Conservation (phyloP, 2,888 invertebrate genomes). For the Drosophila ustulata region DNA sequence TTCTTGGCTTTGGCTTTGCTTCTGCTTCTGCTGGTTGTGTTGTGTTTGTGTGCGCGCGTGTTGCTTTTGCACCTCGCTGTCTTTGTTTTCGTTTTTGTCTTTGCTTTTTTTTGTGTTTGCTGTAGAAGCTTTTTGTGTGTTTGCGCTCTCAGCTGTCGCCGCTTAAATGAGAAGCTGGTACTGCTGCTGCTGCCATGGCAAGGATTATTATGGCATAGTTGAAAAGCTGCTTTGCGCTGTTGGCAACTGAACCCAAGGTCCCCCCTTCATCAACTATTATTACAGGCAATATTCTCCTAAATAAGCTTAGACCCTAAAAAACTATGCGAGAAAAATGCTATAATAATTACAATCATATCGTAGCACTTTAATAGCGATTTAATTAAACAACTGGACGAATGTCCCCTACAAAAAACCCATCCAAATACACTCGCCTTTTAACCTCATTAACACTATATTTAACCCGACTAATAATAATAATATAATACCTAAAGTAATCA, state of each 20-base stretch:
- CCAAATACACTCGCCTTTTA: no score
- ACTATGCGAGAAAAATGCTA: neutral
- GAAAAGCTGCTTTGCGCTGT: conserved; percentile 16
- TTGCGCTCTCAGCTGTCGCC: conserved; percentile 53
- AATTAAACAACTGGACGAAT: neutral
- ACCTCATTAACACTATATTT: no score
- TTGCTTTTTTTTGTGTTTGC: conserved; percentile 45
- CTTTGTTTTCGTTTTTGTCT: conserved; percentile 11
- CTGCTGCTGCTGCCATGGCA: conserved; percentile 1
- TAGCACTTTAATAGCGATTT: neutral
- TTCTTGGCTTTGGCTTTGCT: conserved; percentile 72
- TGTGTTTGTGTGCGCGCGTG: conserved; percentile 48
- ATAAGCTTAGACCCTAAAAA: neutral
- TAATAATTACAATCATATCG: neutral
- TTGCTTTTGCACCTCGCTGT: conserved; percentile 48
- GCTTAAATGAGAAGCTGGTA: conserved; percentile 23
- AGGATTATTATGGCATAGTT: conserved; percentile 21
- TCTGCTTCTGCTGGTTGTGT: neutral
- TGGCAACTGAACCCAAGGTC: conserved; percentile 21
- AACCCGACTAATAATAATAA: no score
- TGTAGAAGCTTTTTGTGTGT: conserved; percentile 18
- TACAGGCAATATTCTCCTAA: conserved; percentile 10
- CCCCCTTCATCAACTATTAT: neutral
- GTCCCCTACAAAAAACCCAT: no score
- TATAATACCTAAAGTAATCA: no score